Evolutionary conservation across 2,797 vertebrate species (phyloP), one percentile per base, ranked within the genome.

Genomic region (Cottoperca gobio): DNA sequence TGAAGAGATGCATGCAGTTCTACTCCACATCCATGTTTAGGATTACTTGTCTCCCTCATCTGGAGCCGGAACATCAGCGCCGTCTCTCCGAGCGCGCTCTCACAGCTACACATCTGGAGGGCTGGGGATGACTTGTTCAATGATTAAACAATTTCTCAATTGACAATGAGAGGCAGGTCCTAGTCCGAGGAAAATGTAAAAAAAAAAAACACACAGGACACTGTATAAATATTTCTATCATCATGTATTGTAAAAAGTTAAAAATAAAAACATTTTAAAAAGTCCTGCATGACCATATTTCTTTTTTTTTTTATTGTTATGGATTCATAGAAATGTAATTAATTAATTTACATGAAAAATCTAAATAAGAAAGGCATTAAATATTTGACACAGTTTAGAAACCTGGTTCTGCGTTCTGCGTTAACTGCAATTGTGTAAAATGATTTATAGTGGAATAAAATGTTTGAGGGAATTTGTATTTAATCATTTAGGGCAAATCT

Each of bases 1-100:
- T 73, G 85, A 93, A 86, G 90, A 92, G 83, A 90, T 86, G 84
- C 68, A 73, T 65, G 61, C 63, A 55, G 70, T 78, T 83, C 79
- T 79, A 65, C 79, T 69, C 76, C 86, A 83, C 79, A 63, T 77
- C 82, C 84, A 64, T 78, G 81, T 76, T 87, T 79, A 67, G 84
- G 87, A 88, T 88, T 84, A 83, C 74, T 86, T 71, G 76, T 85
- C 82, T 76, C 65, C 64, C 71, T 85, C 81, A 71, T 85, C 79
- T 76, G 79, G 63, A 72, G 76, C 57, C 67, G 40, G 53, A 73
- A 71, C 62, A 50, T 84, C 48, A 45, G 71, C 21, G 6, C 60
- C 9, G 54, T 26, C 52, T 73, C 49, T 73, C 58, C 8, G 8
- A 17, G 52, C 42, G 0, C 23, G 37, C 63, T 37, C 72, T 69